Percentiles rank a stretch among this genome's conserved stretches.
Evolutionary conservation across 2,797 vertebrate species (phyloP).

Genomic region (Cuniculus paca): DNA sequence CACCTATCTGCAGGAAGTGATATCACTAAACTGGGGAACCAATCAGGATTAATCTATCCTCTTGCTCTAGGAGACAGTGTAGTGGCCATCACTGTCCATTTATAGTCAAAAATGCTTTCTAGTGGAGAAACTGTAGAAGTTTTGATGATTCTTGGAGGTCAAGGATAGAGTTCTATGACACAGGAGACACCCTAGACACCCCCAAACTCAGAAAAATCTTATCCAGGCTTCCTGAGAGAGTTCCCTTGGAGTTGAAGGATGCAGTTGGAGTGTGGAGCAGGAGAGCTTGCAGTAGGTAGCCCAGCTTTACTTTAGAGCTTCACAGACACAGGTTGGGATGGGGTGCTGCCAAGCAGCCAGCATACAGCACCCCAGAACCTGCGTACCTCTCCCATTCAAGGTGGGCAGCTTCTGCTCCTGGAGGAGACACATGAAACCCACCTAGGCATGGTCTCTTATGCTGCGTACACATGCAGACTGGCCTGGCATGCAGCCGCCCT

Average conservation of each 20-base stretch:
- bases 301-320: background rate
- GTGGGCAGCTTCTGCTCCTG: accelerated
- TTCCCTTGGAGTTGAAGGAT: accelerated
- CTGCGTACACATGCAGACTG: accelerated
- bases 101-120: background rate
- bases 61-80: background rate
- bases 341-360: too few relatives aligned
- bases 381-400: accelerated
- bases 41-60: too few relatives aligned
- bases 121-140: background rate
- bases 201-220: too few relatives aligned
- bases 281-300: accelerated
- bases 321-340: accelerated
- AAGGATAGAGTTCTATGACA: background rate
- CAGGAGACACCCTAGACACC: background rate
- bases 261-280: too few relatives aligned
- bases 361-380: too few relatives aligned
- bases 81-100: too few relatives aligned
- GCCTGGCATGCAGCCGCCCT: accelerated
- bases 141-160: background rate
- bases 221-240: too few relatives aligned
- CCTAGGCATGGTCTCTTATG: accelerated
- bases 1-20: background rate
- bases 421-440: accelerated
- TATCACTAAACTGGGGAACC: background rate